phyloP scores from a whole-genome alignment of 2,113 vertebrate species.

The Phrynosoma platyrhinos region DNA sequence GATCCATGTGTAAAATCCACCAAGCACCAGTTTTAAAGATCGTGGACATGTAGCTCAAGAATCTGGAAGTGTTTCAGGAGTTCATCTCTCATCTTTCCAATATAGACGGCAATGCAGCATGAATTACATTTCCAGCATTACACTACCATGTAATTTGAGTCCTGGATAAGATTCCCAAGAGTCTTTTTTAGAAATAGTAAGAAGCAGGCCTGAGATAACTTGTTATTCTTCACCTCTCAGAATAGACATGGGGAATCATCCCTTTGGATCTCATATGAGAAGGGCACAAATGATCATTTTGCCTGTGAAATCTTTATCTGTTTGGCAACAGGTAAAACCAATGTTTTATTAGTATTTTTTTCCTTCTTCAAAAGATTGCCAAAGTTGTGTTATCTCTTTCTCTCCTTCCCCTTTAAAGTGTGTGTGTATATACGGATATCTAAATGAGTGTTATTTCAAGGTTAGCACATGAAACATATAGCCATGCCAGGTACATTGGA shows the following conservation, averaged over 20 bases:
- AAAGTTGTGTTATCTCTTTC: background rate
- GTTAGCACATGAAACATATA: background rate
- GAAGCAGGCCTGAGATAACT: background rate
- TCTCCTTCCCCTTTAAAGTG: background rate
- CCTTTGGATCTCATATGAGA: background rate
- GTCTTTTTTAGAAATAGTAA: background rate
- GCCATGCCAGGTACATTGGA: too few species aligned
- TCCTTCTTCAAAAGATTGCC: background rate
- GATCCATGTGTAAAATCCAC: background rate
- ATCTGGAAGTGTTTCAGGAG: conserved; percentile 10
- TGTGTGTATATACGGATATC: background rate
- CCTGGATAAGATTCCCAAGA: background rate
- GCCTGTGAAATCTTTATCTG: background rate
- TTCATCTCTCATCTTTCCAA: background rate
- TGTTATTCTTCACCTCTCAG: conserved; percentile 20
- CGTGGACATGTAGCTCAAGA: background rate
- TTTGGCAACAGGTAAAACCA: background rate
- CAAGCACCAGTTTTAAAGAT: background rate
- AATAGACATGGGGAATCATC: background rate
- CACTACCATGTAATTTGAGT: conserved; percentile 3
- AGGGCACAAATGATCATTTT: background rate
- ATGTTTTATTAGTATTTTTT: background rate
- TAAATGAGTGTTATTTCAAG: background rate
- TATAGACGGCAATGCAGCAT: background rate
- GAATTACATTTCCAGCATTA: background rate